A percentile compares a stretch with the other conserved stretches of the same genome.
phyloP scores from a whole-genome alignment of 2,888 invertebrate species.

The Tetragnatha montana region DNA sequence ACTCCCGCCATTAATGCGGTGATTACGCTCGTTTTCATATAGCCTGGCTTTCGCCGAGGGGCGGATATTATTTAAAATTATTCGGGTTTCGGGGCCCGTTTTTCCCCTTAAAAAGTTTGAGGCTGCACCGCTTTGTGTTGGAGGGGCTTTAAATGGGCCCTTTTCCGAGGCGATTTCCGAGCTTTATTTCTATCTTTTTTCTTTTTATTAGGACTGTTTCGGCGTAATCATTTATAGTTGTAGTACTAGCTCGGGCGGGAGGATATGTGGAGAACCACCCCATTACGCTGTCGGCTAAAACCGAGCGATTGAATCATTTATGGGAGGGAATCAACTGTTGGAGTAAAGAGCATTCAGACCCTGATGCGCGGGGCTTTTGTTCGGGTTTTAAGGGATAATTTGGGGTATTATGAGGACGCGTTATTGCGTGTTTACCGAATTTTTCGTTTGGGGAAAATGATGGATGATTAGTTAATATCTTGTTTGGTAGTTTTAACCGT shows the following conservation, averaged over 20 bases:
- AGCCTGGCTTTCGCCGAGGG: neutral
- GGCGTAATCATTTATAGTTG: neutral
- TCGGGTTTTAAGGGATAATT: too few species aligned
- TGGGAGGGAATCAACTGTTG: neutral
- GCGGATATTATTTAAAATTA: constrained; percentile 24
- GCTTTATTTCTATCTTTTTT: neutral
- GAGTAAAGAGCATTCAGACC: too few species aligned
- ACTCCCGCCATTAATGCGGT: constrained; percentile 55
- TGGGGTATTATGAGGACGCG: too few species aligned
- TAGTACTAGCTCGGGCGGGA: neutral
- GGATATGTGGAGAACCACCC: neutral
- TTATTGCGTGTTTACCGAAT: too few species aligned
- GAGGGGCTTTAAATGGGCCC: neutral
- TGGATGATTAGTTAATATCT: too few species aligned
- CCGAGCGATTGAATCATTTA: neutral
- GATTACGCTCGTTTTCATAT: constrained; percentile 52
- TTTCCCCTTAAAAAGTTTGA: neutral
- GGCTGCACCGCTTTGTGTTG: neutral
- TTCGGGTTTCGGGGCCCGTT: neutral
- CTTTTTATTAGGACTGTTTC: neutral
- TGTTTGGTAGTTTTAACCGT: too few species aligned
- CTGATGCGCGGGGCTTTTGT: too few species aligned
- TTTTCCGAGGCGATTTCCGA: neutral
- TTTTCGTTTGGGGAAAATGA: too few species aligned
- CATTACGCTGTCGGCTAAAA: neutral